Evolutionary conservation across 1,140 invertebrate genomes (phyloP), one percentile per base, ranked within the genome.

Genomic region (Philotrypesis tridentata): DNA sequence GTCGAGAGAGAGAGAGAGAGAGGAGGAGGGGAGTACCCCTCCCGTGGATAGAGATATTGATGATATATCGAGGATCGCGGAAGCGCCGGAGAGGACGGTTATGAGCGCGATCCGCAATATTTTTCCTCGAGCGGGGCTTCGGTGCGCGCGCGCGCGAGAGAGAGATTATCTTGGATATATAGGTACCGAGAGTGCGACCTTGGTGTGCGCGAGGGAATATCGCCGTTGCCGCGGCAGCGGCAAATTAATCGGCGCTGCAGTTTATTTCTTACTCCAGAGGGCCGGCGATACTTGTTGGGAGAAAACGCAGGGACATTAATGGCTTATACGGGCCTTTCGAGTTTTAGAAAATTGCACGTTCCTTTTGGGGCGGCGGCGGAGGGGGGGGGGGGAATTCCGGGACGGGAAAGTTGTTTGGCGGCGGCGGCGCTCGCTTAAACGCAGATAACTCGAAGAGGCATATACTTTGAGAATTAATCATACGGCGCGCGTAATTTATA

Each of bases 241-340:
- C 40, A 65, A 65, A 55, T 70, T 78, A 60, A 79, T 71, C 37
- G 17, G 60, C n/a, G 29, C 0, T n/a, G 25, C 48, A 71, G 71
- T 79, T 79, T 71, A 79, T 60, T 68, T 68, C 63, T 68, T 68
- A 48, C 27, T 48, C 27, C n/a, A n/a, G n/a, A 77, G 25, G 33
- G 9, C 1, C 7, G 6, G 9, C 21, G 5, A 0, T 0, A 17
- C 17, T 55, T n/a, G n/a, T n/a, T n/a, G n/a, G 6, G 31, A 17
- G 48, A 55, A 55, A 55, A 55, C 12, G 21, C 14, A 40, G 61
- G 61, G 37, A 8, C 29, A 25, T 17, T 4, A 12, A 29, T 31
- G 14, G 25, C 27, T 21, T 29, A 68, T 68, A 68, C 40, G 33
- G 11, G 60, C 27, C 37, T 27, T 40, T 65, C 21, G 27, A 65